Percentiles rank a stretch among this genome's conserved stretches.
Evolutionary conservation across 2,888 invertebrate genomes (phyloP).

Genomic region (Asteroscopus sphinx): DNA sequence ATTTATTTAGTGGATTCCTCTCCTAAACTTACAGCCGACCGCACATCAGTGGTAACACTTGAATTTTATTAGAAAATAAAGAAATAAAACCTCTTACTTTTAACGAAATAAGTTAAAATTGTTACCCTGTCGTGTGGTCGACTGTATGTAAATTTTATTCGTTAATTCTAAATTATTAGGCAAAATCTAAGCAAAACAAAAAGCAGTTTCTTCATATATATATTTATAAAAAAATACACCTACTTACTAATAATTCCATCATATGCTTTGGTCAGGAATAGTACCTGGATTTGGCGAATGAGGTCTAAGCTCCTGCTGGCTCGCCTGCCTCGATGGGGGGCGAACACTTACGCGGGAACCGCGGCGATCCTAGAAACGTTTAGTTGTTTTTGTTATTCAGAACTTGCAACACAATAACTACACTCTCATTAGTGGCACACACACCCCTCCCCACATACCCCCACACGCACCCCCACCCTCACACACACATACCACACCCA

Average conservation of each 20-base stretch:
- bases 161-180: too few relatives aligned
- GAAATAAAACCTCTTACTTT: not conserved
- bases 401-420: not conserved
- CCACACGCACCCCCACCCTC: too few relatives aligned
- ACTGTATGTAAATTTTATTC: too few relatives aligned
- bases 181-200: slow-evolving; percentile 5
- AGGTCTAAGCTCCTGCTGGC: slow-evolving; percentile 95
- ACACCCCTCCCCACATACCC: too few relatives aligned
- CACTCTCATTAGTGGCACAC: too few relatives aligned
- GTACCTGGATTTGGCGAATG: slow-evolving; percentile 94
- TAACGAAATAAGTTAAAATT: too few relatives aligned
- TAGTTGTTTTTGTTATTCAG: too few relatives aligned
- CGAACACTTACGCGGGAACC: slow-evolving; percentile 94
- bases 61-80: not conserved
- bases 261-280: slow-evolving; percentile 13
- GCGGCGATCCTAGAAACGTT: slow-evolving; percentile 90
- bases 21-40: too few relatives aligned
- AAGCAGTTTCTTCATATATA: slow-evolving; percentile 26
- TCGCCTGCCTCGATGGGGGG: slow-evolving; percentile 95
- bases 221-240: slow-evolving; percentile 16
- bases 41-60: too few relatives aligned
- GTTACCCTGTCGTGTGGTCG: too few relatives aligned
- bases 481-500: too few relatives aligned
- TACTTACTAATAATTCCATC: slow-evolving; percentile 20
- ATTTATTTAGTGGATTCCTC: too few relatives aligned